A percentile compares a stretch with the other conserved stretches of the same genome.
phyloP scores from a whole-genome alignment of 37 sponge, comb jelly and placozoan species.

The Bolinopsis microptera region DNA sequence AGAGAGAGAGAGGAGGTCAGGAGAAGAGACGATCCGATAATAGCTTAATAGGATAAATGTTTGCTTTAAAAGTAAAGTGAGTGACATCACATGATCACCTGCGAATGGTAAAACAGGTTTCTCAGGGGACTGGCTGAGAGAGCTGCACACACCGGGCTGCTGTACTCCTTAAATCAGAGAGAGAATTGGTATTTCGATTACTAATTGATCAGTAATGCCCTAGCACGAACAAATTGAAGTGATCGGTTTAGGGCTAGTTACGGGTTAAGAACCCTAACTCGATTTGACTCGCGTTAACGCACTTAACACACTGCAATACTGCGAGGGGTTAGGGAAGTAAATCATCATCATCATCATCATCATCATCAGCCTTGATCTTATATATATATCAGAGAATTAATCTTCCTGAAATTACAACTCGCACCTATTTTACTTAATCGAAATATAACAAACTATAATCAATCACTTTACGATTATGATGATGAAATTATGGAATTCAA shows the following conservation, averaged over 20 bases:
- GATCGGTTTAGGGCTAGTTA: not conserved
- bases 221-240: not conserved
- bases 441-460: not conserved
- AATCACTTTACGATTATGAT: not conserved
- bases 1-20: not conserved
- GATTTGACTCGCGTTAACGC: not conserved
- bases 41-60: too few relatives aligned
- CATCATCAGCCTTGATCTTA: not conserved
- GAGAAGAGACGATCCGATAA: not conserved
- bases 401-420: not conserved
- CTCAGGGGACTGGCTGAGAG: too few relatives aligned
- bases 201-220: not conserved
- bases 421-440: not conserved
- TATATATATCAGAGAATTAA: too few relatives aligned
- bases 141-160: too few relatives aligned
- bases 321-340: not conserved
- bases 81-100: too few relatives aligned
- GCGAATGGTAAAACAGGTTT: too few relatives aligned
- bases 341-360: not conserved
- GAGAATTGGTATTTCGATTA: not conserved
- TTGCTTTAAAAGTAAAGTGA: too few relatives aligned
- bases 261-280: not conserved
- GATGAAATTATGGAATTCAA: not conserved
- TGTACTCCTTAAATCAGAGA: not conserved
- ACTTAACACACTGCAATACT: not conserved